Conservation (phyloP, 2,888 invertebrate genomes). For the Zygothrica quintamaculata region DNA sequence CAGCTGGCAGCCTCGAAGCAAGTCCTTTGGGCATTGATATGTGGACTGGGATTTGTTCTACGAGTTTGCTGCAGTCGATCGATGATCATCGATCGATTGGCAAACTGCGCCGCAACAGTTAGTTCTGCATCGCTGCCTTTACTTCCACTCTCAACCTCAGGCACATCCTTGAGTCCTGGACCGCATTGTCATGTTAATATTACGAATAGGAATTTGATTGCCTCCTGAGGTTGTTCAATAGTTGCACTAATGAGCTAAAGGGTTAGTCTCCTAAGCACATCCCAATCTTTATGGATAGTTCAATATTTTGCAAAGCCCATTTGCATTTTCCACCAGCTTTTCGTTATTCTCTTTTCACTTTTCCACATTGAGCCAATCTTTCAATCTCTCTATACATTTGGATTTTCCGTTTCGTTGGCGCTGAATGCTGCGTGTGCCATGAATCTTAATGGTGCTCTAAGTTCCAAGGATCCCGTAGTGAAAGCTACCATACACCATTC, state of each 20-base stretch:
- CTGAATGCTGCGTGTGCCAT: slow-evolving; percentile 76
- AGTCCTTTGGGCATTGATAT: slow-evolving; percentile 43
- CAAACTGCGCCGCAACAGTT: slow-evolving; percentile 67
- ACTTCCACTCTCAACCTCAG: slow-evolving; percentile 17
- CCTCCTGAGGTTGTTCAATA: slow-evolving; percentile 73
- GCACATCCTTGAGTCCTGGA: slow-evolving; percentile 29
- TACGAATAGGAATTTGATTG: slow-evolving; percentile 81
- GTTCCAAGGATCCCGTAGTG: slow-evolving; percentile 54
- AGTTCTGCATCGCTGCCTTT: slow-evolving; percentile 61
- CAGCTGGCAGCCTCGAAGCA: slow-evolving; percentile 44
- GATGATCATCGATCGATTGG: slow-evolving; percentile 48
- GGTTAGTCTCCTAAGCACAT: slow-evolving; percentile 22
- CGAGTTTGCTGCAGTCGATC: slow-evolving; percentile 23
- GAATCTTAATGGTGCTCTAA: slow-evolving; percentile 36
- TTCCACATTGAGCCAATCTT: slow-evolving; percentile 1
- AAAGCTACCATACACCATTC: slow-evolving; percentile 59
- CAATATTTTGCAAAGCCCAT: slow-evolving; percentile 53
- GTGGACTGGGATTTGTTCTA: slow-evolving; percentile 35
- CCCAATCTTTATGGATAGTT: slow-evolving; percentile 9
- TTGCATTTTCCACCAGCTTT: slow-evolving; percentile 58
- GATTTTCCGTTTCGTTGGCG: slow-evolving; percentile 77
- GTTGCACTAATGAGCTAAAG: slow-evolving; percentile 68
- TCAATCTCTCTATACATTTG: slow-evolving; percentile 17
- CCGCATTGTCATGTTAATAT: slow-evolving; percentile 79
- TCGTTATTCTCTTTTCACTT: slow-evolving; percentile 13